Evolutionary conservation across 2,888 invertebrate genomes (phyloP).

Genomic region (Drosophila antonietae): DNA sequence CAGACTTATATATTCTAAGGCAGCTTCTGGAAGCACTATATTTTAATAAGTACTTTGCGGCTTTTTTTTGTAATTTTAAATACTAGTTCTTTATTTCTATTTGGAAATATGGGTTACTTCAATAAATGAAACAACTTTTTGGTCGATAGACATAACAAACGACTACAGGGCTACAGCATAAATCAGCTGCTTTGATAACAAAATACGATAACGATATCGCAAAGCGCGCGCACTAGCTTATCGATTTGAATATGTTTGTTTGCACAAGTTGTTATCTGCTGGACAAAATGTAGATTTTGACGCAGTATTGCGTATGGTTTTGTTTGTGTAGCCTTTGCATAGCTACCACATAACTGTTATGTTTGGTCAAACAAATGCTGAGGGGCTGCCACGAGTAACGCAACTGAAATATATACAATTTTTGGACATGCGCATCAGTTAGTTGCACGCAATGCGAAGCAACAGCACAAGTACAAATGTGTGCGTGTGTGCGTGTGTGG

Average conservation of each 20-base stretch:
- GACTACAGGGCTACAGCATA: conserved; percentile 25
- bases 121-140: not conserved
- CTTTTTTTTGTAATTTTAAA: not conserved
- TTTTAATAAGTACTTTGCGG: not conserved
- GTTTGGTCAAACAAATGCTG: conserved; percentile 33
- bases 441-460: conserved; percentile 61
- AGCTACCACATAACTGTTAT: conserved; percentile 7
- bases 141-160: conserved; percentile 25
- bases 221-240: conserved; percentile 20
- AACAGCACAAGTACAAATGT: conserved; percentile 64
- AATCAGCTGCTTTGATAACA: conserved; percentile 11
- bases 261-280: conserved; percentile 27
- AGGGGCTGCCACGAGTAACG: conserved; percentile 50
- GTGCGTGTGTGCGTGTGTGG: conserved; percentile 8
- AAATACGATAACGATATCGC: conserved; percentile 9
- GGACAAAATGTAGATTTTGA: conserved; percentile 3
- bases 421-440: conserved; percentile 67
- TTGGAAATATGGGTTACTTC: not conserved
- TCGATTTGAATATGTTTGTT: conserved; percentile 24
- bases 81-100: not conserved
- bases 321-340: conserved; percentile 1
- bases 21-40: not conserved
- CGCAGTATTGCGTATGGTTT: conserved; percentile 9
- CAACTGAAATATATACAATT: conserved; percentile 27
- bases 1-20: not conserved